Conservation (phyloP, 2,888 invertebrate species). For the Petrophora chlorosata region DNA sequence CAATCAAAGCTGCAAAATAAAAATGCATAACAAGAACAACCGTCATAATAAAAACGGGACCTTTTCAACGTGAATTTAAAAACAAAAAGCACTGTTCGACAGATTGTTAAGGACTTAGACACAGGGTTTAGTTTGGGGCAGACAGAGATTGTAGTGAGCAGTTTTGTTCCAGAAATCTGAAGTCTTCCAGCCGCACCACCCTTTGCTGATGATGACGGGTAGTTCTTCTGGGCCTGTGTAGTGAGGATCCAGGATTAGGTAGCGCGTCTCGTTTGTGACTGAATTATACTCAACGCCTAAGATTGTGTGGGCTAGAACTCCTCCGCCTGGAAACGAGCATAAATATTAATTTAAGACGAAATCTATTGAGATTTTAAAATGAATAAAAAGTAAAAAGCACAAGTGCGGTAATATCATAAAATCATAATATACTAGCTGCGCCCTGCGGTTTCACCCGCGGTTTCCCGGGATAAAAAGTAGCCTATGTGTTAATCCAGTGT, state of each 20-base stretch:
- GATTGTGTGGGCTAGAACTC: slow-evolving; percentile 98
- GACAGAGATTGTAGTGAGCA: slow-evolving; percentile 97
- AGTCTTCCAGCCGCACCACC: slow-evolving; percentile 99
- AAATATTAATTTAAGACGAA: background rate
- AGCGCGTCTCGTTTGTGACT: slow-evolving; percentile 90
- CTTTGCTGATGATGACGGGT: slow-evolving; percentile 88
- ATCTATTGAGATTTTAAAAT: slow-evolving; percentile 3
- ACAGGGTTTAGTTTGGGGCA: slow-evolving; percentile 87
- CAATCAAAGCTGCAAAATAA: slow-evolving; percentile 1
- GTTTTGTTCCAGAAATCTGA: slow-evolving; percentile 97
- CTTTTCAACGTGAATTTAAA: slow-evolving; percentile 2
- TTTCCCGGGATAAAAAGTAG: no score
- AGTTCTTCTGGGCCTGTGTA: slow-evolving; percentile 96
- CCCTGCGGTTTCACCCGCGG: no score
- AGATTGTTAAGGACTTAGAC: slow-evolving; percentile 55
- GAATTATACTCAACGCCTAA: slow-evolving; percentile 96
- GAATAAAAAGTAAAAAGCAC: background rate
- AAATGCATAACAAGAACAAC: slow-evolving; percentile 20
- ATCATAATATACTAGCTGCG: no score
- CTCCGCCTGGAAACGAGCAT: slow-evolving; percentile 88
- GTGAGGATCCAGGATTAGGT: slow-evolving; percentile 99
- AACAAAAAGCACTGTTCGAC: background rate
- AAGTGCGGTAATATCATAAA: no score
- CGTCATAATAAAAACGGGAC: slow-evolving; percentile 4
- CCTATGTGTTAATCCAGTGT: no score